These are phyloP conservation scores for Semotilus atromaculatus DNA, from an alignment of 2,797 vertebrate species.

Conservation along the genomic window DNA sequence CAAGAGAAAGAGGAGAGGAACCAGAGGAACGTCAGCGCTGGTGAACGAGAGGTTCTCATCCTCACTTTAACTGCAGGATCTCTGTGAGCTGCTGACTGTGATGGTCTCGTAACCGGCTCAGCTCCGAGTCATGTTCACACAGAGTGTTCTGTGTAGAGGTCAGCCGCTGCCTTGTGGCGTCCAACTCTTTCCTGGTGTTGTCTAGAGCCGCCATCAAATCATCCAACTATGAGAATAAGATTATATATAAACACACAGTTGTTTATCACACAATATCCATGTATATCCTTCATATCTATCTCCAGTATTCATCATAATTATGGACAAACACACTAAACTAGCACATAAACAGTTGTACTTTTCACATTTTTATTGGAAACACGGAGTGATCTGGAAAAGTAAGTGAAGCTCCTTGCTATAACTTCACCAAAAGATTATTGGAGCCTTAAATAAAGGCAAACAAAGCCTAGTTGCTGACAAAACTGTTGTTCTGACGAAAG, in stretches of 20 bases:
- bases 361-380: not conserved
- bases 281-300: not conserved
- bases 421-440: not conserved
- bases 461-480: not conserved
- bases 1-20: not conserved
- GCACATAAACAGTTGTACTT: not conserved
- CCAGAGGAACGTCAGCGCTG: not conserved
- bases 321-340: not conserved
- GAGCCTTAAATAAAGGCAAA: not conserved
- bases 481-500: not conserved
- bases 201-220: conserved; percentile 92
- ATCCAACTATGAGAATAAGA: conserved; percentile 81
- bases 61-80: conserved; percentile 98
- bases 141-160: conserved; percentile 92
- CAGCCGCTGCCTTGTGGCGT: conserved; percentile 90
- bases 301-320: not conserved
- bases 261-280: not conserved
- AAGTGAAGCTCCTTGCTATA: not conserved
- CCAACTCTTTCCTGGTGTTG: conserved; percentile 92
- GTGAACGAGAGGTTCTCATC: conserved; percentile 24
- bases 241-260: not conserved
- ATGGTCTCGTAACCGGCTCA: conserved; percentile 87
- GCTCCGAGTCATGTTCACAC: conserved; percentile 89
- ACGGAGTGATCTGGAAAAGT: not conserved
- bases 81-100: conserved; percentile 93